Evolutionary conservation across 2,113 vertebrate genomes (phyloP), one percentile per base, ranked within the genome.

Genomic region (Piaya cayana): DNA sequence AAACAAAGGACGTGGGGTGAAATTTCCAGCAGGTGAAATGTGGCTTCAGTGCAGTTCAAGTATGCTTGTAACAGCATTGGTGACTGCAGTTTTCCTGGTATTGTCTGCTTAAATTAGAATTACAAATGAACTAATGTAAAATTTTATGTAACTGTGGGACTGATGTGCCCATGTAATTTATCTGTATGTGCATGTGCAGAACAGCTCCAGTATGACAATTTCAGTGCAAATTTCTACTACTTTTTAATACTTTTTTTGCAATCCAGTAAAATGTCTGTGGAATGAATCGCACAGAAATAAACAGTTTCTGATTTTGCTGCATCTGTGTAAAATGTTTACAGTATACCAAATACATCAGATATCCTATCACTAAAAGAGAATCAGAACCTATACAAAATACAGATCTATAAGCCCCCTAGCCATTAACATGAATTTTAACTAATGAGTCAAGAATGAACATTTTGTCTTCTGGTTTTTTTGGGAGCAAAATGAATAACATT

Each of bases 1-100:
- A 36, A 27, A 6, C 27, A 5, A 37, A 22, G 36, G 32, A 29
- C 29, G 52, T 22, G 5, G 12, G 29, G 45, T 53, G 45, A 30
- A 7, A 4, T 37, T 39, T 30, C 82, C 45, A 47, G n/a, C 37
- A 32, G 20, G 17, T 32, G 53, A 55, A 60, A 7, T 19, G 47
- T 13, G 52, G 18, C 20, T 52, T 30, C 19, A 16, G 16, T 22
- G 60, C 30, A 9, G 22, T 8, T 25, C 34, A 26, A 1, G 0
- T 7, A 2, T 4, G 43, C 43, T 27, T 16, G 22, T 10, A 21
- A 32, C 45, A 15, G 5, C 13, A 12, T 15, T 6, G 3, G 1
- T 12, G 23, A 6, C 47, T n/a, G 20, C n/a, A 37, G 36, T 37
- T 47, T 37, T 52, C 62, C 56, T 9, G 25, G 34, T 39, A 3